These are phyloP conservation scores for Pavo muticus DNA, from an alignment of 2,113 vertebrate species.

Conservation along the genomic window DNA sequence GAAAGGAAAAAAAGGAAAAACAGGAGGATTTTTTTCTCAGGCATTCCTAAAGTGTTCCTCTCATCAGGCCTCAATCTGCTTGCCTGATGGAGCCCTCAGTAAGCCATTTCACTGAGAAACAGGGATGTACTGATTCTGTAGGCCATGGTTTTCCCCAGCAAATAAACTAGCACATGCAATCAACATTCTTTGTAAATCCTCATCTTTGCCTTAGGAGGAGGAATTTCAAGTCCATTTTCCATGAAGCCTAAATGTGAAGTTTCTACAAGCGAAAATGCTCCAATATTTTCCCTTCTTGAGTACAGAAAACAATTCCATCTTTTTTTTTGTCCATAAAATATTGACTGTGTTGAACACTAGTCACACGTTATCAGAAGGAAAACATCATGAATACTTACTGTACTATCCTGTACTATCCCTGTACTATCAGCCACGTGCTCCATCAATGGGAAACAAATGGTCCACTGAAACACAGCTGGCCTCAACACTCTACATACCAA, in stretches of 20 bases:
- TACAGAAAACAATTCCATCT: slow-evolving; percentile 35
- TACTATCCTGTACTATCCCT: slow-evolving; percentile 63
- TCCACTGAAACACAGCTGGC: slow-evolving; percentile 78
- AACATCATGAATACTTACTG: slow-evolving; percentile 81
- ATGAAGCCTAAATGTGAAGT: neutral
- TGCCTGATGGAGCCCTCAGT: neutral
- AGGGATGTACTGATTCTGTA: neutral
- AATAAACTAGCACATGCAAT: neutral
- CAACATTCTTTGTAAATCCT: slow-evolving; percentile 2
- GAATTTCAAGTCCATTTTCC: slow-evolving; percentile 26
- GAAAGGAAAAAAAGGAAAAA: neutral
- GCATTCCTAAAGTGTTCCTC: neutral
- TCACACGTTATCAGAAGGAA: slow-evolving; percentile 72
- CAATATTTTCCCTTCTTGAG: slow-evolving; percentile 1
- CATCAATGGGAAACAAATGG: slow-evolving; percentile 84
- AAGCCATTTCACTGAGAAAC: neutral
- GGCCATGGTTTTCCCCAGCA: neutral
- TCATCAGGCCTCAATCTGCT: neutral
- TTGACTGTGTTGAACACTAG: slow-evolving; percentile 56
- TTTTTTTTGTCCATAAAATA: slow-evolving; percentile 55
- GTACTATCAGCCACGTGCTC: slow-evolving; percentile 85
- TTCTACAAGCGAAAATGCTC: neutral
- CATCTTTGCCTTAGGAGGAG: neutral
- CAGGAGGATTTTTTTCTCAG: neutral
- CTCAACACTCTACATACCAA: slow-evolving; percentile 75